Evolutionary conservation across 2,113 vertebrate genomes (phyloP).

Genomic region (Oenanthe melanoleuca): DNA sequence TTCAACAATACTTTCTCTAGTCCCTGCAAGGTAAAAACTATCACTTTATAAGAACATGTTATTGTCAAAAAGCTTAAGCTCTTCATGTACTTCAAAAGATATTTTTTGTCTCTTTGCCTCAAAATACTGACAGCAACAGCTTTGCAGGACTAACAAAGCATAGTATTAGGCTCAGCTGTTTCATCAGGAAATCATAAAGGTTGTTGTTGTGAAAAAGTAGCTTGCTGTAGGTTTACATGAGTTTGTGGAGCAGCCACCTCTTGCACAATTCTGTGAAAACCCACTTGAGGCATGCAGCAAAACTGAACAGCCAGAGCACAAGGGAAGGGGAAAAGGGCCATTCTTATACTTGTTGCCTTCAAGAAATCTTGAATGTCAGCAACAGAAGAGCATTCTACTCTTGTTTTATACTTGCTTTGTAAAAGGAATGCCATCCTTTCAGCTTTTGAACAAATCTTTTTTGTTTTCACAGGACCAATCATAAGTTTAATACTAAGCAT

Average conservation of each 20-base stretch:
- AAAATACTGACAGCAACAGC: background rate
- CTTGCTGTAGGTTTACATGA: background rate
- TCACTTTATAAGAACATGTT: background rate
- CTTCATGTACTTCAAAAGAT: background rate
- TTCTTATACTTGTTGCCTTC: background rate
- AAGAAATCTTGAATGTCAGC: background rate
- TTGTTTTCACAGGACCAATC: background rate
- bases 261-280: background rate
- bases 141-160: background rate
- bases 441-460: background rate
- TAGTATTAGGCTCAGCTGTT: background rate
- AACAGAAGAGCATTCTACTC: background rate
- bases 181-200: background rate
- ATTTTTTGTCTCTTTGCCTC: background rate
- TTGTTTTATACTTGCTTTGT: background rate
- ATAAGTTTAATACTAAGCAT: background rate
- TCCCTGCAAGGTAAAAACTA: background rate
- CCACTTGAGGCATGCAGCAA: background rate
- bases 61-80: background rate
- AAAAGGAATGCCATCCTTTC: background rate
- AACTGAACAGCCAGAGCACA: background rate
- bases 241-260: background rate
- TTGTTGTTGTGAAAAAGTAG: background rate
- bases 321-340: background rate
- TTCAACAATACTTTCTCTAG: background rate